Conservation (phyloP, 2,888 invertebrate genomes). For the Dryocosmus kuriphilus region DNA sequence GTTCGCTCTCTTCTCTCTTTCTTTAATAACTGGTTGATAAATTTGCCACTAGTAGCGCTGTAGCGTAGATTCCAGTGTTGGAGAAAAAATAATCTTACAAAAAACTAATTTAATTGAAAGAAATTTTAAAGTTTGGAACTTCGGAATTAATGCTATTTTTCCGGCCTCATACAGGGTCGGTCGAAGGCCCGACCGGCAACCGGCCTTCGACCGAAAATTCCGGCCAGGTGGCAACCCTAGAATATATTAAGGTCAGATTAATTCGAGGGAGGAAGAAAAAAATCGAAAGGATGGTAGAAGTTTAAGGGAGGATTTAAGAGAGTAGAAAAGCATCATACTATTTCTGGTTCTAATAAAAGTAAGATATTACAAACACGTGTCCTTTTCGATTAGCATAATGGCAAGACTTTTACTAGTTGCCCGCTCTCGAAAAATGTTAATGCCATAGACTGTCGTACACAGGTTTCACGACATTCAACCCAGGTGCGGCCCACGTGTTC, state of each 20-base stretch:
- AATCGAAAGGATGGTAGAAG: slow-evolving; percentile 31
- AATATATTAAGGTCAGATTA: slow-evolving; percentile 44
- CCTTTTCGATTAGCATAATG: slow-evolving; percentile 73
- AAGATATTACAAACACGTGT: slow-evolving; percentile 73
- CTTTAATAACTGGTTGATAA: no score
- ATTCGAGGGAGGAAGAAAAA: background rate
- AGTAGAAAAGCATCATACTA: slow-evolving; percentile 41
- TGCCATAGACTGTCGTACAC: slow-evolving; percentile 58
- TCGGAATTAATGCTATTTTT: no score
- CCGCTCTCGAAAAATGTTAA: slow-evolving; percentile 66
- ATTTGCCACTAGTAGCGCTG: no score
- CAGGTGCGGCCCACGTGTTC: slow-evolving; percentile 62
- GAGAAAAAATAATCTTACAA: no score
- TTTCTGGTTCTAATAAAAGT: slow-evolving; percentile 66
- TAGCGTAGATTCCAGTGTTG: no score
- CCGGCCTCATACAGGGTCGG: no score
- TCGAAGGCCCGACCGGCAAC: no score
- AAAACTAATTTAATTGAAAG: no score
- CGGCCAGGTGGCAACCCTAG: no score
- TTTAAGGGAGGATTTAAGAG: background rate
- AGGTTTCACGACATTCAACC: slow-evolving; percentile 44
- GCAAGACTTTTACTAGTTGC: slow-evolving; percentile 58
- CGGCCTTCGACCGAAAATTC: no score
- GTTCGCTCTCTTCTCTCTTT: no score
- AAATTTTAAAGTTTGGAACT: no score